Percentiles rank a stretch among this genome's conserved stretches.
These are phyloP conservation scores for Caenorhabditis virilis DNA, from an alignment of 2,888 invertebrate genomes.

Conservation along the genomic window DNA sequence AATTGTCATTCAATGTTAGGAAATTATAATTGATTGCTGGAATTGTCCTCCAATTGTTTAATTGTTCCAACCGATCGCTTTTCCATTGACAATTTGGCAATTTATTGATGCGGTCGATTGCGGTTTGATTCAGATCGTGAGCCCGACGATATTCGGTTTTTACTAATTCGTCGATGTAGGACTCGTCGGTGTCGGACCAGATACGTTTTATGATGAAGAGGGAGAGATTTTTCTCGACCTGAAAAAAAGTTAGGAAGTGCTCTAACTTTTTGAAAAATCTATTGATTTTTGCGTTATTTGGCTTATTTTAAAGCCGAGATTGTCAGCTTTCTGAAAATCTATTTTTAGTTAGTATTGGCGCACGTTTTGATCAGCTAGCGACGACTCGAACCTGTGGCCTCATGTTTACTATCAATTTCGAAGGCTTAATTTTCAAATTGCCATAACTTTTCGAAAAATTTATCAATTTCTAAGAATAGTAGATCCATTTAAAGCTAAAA, in stretches of 20 bases:
- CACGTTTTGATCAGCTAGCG: not conserved
- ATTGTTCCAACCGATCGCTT: constrained; percentile 29
- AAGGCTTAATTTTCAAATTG: no score
- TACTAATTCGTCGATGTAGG: constrained; percentile 26
- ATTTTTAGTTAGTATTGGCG: not conserved
- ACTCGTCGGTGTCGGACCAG: constrained; percentile 28
- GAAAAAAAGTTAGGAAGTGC: no score
- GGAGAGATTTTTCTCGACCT: constrained; percentile 30
- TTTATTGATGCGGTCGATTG: constrained; percentile 26
- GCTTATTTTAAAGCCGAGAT: not conserved
- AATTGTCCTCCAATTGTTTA: constrained; percentile 40
- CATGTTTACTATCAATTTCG: no score
- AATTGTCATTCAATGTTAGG: constrained; percentile 28
- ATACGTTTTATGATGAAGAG: constrained; percentile 31
- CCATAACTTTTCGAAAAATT: no score
- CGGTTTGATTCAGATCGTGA: constrained; percentile 27
- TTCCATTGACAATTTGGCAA: constrained; percentile 44
- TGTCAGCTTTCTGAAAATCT: not conserved
- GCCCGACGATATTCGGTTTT: constrained; percentile 30
- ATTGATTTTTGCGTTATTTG: not conserved
- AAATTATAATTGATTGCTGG: constrained; percentile 39
- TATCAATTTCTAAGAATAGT: no score
- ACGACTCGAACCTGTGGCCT: not conserved
- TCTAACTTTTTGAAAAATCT: not conserved
- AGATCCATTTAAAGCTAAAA: no score